These are phyloP conservation scores for Acromyrmex charruanus DNA, from an alignment of 1,140 invertebrate genomes.

Conservation along the genomic window DNA sequence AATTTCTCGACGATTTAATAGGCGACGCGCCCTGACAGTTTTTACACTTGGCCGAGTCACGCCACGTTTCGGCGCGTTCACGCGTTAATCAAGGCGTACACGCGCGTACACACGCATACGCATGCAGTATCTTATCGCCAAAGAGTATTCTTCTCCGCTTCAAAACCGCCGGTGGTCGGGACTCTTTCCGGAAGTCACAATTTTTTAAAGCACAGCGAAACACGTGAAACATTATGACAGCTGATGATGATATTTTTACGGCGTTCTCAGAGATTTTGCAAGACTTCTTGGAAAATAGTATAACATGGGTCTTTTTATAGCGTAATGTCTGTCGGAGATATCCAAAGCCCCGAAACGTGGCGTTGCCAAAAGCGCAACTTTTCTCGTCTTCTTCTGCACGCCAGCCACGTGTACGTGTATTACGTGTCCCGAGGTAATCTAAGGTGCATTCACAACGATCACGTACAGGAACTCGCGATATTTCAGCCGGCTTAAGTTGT, in stretches of 20 bases:
- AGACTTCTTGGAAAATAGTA: constrained; percentile 3
- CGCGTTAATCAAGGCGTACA: constrained; percentile 44
- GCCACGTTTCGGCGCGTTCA: constrained; percentile 46
- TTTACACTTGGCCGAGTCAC: constrained; percentile 51
- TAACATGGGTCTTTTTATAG: constrained; percentile 40
- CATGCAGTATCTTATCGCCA: background rate
- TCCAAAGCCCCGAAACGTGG: constrained; percentile 7
- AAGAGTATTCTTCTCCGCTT: background rate
- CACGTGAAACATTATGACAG: constrained; percentile 27
- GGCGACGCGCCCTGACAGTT: constrained; percentile 54
- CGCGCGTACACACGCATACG: background rate
- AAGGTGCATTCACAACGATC: constrained; percentile 60
- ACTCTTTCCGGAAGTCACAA: background rate
- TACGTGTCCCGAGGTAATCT: constrained; percentile 39
- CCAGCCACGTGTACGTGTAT: constrained; percentile 13
- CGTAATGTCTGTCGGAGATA: constrained; percentile 38
- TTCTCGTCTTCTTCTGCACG: constrained; percentile 49
- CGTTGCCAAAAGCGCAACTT: constrained; percentile 57
- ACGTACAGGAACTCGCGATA: constrained; percentile 52
- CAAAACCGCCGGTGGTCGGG: background rate
- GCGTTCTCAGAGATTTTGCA: constrained; percentile 23
- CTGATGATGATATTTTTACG: constrained; percentile 24
- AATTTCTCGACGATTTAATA: constrained; percentile 61
- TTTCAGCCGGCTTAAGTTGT: constrained; percentile 38
- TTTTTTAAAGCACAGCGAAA: constrained; percentile 1